Percentiles rank a stretch among this genome's conserved stretches.
These are phyloP conservation scores for Alviniconcha marisindica DNA, from an alignment of 1,140 invertebrate genomes.

Conservation along the genomic window DNA sequence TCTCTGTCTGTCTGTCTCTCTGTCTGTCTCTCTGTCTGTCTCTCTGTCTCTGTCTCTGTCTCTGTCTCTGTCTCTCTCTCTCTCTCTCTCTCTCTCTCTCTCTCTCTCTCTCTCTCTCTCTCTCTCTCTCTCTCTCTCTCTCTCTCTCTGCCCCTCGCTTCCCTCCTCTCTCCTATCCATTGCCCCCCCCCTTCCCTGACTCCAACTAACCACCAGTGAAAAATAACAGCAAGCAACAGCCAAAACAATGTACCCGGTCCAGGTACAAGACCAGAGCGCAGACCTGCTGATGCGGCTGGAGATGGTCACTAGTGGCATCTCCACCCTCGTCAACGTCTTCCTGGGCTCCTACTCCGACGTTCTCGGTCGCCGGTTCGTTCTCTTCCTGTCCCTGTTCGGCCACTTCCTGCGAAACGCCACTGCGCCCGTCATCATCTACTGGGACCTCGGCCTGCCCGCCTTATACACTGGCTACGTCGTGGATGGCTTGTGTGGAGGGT, in stretches of 20 bases:
- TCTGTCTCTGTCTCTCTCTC: too few species aligned
- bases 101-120: too few species aligned
- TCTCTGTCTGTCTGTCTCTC: too few species aligned
- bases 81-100: too few species aligned
- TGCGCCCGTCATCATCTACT: conserved; percentile 25
- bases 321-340: conserved; percentile 11
- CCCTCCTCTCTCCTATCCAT: too few species aligned
- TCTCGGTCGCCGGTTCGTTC: conserved; percentile 23
- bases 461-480: conserved; percentile 36
- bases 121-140: too few species aligned
- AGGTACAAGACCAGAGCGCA: conserved; percentile 28
- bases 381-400: conserved; percentile 20
- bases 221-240: not conserved
- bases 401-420: conserved; percentile 8
- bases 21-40: too few species aligned
- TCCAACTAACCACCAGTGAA: too few species aligned
- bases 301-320: not conserved
- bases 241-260: too few species aligned
- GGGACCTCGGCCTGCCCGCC: conserved; percentile 25
- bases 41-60: too few species aligned
- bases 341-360: conserved; percentile 32
- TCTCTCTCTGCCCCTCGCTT: too few species aligned
- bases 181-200: too few species aligned
- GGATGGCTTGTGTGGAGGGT: conserved; percentile 18
- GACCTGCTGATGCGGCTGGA: not conserved